Conservation (phyloP, 1,140 invertebrate genomes). For the Bilobella aurantiaca region DNA sequence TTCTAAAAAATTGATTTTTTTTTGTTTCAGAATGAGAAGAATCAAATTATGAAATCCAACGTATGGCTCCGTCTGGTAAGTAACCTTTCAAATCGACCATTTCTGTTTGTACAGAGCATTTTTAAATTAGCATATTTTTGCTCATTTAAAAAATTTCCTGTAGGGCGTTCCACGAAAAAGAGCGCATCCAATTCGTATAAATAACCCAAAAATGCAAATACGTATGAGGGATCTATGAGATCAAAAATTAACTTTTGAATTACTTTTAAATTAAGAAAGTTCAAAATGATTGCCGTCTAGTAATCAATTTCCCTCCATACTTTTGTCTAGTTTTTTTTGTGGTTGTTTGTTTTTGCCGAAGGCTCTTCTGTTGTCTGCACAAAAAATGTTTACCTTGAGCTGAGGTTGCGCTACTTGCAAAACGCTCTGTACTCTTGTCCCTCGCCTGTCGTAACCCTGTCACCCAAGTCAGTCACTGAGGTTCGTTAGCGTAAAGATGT, state of each 20-base stretch:
- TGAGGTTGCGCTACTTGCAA: no score
- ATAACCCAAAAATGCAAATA: background rate
- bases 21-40: slow-evolving; percentile 87
- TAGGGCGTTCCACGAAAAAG: background rate
- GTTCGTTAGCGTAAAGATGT: no score
- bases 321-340: no score
- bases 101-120: background rate
- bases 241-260: background rate
- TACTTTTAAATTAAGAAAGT: no score
- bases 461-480: no score
- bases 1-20: slow-evolving; percentile 11
- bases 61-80: slow-evolving; percentile 87
- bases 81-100: slow-evolving; percentile 28
- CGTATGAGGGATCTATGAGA: background rate
- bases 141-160: background rate
- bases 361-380: no score
- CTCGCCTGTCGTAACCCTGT: no score
- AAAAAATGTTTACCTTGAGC: no score
- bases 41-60: slow-evolving; percentile 98
- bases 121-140: background rate
- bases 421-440: no score
- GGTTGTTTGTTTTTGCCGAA: no score
- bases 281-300: no score
- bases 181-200: background rate
- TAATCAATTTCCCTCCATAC: no score